Evolutionary conservation across 2,113 vertebrate genomes (phyloP).

Genomic region (Zosterops lateralis): DNA sequence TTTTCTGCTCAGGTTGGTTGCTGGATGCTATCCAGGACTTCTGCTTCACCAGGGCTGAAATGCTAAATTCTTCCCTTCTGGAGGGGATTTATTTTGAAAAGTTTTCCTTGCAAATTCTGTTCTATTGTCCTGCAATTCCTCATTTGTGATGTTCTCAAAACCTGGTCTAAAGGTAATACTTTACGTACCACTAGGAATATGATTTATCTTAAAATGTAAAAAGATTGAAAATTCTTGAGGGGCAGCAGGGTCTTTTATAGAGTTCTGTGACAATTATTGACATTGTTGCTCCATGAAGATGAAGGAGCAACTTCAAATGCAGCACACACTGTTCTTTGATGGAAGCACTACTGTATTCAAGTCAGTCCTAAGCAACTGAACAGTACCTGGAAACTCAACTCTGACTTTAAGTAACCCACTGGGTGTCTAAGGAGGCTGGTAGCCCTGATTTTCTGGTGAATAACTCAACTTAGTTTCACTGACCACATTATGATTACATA

Average conservation of each 20-base stretch:
- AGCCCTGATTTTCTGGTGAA: neutral
- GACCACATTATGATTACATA: neutral
- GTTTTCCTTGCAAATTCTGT: neutral
- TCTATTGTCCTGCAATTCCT: neutral
- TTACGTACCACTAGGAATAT: neutral
- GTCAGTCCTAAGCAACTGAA: neutral
- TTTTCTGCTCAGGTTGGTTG: neutral
- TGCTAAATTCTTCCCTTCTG: neutral
- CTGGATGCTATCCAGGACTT: neutral
- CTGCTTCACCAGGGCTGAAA: neutral
- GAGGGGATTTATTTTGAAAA: neutral
- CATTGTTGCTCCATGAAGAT: neutral
- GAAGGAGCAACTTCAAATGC: neutral
- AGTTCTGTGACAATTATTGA: neutral
- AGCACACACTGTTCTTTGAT: neutral
- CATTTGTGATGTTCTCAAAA: neutral
- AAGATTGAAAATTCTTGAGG: neutral
- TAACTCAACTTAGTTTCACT: neutral
- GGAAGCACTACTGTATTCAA: neutral
- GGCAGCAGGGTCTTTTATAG: neutral
- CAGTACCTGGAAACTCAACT: neutral
- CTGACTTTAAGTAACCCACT: neutral
- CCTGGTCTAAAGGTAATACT: neutral
- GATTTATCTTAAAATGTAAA: neutral
- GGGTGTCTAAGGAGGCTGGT: neutral